Evolutionary conservation across 2,888 invertebrate species (phyloP), one percentile per base, ranked within the genome.

Genomic region (Thereva unica): DNA sequence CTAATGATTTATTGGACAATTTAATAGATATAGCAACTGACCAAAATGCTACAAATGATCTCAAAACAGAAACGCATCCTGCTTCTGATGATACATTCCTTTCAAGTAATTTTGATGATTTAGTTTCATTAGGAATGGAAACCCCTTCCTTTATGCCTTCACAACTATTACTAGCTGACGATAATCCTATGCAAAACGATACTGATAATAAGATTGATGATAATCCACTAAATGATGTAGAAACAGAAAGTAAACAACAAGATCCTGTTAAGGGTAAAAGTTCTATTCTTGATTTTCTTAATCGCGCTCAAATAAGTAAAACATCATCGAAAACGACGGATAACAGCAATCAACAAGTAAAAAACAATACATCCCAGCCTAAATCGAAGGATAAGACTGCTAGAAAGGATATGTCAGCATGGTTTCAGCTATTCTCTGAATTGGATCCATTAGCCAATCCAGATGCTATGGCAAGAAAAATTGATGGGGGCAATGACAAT

Each of bases 341-440:
- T 23, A 63, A 44, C 5, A 66, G 37, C 40, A 37, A 47, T 47
- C 10, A 45, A 37, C n/a, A 54, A 4, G n/a, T n/a, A 52, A 64
- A 42, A 38, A 45, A 5, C 8, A 55, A 50, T 23, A 59, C 42
- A 44, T n/a, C 41, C 1, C 34, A 35, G 23, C 4, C 41, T n/a
- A 69, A 68, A 56, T 42, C 47, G 10, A 69, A 66, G 55, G 64
- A 69, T 23, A 66, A 67, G 34, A 52, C 50, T 5, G 34, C 61
- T n/a, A 84, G 85, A 72, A 86, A 84, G 72, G 85, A 85, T 69
- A 84, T 82, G 74, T 82, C 83, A 3, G 83, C 84, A 12, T 97
- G 96, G 96, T 89, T 93, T 77, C 93, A 92, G 80, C 83, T 96
- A 64, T 96, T 97, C 83, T 92, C 95, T 45, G 96, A 96, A 80